Percentiles rank a stretch among this genome's conserved stretches.
Conservation (phyloP, 2,113 vertebrate genomes). For the Crotophaga sulcirostris region DNA sequence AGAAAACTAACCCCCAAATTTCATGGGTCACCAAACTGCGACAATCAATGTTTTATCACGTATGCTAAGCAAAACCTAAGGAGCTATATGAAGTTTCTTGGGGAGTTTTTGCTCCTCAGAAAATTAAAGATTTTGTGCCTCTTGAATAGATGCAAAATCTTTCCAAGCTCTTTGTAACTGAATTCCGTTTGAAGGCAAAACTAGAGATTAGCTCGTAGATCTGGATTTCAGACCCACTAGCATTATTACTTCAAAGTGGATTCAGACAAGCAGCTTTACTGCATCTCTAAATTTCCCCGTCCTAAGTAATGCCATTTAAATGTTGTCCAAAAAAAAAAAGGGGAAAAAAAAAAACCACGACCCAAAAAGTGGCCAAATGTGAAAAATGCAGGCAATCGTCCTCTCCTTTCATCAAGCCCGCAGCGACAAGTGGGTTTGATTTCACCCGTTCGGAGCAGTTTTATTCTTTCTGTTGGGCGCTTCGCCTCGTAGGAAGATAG, state of each 20-base stretch:
- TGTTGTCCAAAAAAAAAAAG: rapidly evolving
- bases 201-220: slow-evolving; percentile 78
- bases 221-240: slow-evolving; percentile 66
- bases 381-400: not conserved
- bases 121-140: slow-evolving; percentile 81
- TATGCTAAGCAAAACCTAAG: slow-evolving; percentile 90
- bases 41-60: slow-evolving; percentile 99
- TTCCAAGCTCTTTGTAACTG: slow-evolving; percentile 79
- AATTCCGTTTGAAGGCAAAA: slow-evolving; percentile 78
- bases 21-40: slow-evolving; percentile 98
- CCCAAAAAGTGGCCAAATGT: not conserved
- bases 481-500: not conserved
- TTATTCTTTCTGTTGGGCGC: not conserved
- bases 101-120: slow-evolving; percentile 80
- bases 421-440: not conserved
- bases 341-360: not conserved
- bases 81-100: slow-evolving; percentile 89
- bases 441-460: not conserved
- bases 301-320: not conserved
- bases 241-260: slow-evolving; percentile 72
- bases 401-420: not conserved
- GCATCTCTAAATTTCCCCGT: slow-evolving; percentile 35
- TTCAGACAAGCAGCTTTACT: slow-evolving; percentile 58
- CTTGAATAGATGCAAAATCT: slow-evolving; percentile 77
- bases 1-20: slow-evolving; percentile 98